Evolutionary conservation across 2,113 vertebrate genomes (phyloP).

Genomic region (Lipotes vexillifer): DNA sequence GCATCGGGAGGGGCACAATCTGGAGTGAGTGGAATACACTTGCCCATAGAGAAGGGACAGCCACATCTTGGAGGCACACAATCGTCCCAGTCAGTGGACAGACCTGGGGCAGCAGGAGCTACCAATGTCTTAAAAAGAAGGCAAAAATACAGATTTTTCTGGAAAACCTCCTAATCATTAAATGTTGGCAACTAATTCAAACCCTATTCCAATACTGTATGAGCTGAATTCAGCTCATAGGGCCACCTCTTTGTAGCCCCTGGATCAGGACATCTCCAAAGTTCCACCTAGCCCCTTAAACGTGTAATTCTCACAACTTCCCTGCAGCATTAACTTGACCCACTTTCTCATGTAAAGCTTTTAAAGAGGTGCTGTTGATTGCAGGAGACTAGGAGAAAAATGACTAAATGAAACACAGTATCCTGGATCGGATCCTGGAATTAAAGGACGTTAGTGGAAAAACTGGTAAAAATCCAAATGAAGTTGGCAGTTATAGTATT

Average conservation of each 20-base stretch:
- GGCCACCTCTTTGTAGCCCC: no score
- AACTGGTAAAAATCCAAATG: background rate
- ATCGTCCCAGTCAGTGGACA: background rate
- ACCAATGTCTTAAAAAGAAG: background rate
- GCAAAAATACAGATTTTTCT: background rate
- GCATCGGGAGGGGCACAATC: background rate
- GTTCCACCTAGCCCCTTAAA: background rate
- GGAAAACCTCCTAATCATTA: background rate
- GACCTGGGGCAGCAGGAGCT: background rate
- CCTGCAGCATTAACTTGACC: background rate
- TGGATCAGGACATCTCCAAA: background rate
- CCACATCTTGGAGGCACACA: rapidly evolving
- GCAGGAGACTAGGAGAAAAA: background rate
- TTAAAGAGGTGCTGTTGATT: background rate
- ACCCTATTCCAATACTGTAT: background rate
- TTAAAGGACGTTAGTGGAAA: background rate
- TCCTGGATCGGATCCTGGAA: background rate
- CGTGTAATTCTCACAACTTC: background rate
- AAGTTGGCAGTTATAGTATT: background rate
- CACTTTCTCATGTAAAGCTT: background rate
- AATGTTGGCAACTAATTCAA: background rate
- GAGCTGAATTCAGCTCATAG: background rate
- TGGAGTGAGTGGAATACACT: background rate
- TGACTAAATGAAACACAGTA: background rate
- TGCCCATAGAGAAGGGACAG: background rate